Evolutionary conservation across 2,888 invertebrate species (phyloP).

Genomic region (Sycophila texana): DNA sequence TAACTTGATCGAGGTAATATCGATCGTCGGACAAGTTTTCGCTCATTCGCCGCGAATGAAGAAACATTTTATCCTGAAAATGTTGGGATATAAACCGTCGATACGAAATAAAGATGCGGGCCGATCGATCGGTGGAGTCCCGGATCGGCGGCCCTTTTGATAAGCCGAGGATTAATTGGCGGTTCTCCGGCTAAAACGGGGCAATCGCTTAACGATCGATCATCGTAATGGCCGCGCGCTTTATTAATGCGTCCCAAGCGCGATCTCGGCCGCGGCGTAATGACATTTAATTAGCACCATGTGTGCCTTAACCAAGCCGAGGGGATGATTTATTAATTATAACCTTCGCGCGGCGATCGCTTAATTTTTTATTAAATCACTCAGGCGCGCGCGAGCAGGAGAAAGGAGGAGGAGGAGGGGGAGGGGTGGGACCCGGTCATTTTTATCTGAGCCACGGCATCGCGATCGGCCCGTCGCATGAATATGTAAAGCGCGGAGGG

Average conservation of each 20-base stretch:
- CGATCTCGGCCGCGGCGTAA: constrained; percentile 26
- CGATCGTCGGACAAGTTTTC: too few species aligned
- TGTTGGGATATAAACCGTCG: not conserved
- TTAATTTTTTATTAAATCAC: constrained; percentile 53
- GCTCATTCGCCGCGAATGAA: constrained; percentile 22
- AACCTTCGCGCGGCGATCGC: constrained; percentile 16
- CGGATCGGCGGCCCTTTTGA: constrained; percentile 40
- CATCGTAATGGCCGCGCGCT: constrained; percentile 33
- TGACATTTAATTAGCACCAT: constrained; percentile 58
- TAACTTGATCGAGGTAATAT: too few species aligned
- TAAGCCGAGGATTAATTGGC: constrained; percentile 56
- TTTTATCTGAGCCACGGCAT: constrained; percentile 22
- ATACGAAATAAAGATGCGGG: not conserved
- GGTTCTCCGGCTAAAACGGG: constrained; percentile 46
- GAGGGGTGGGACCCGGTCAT: constrained; percentile 4
- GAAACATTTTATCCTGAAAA: constrained; percentile 44
- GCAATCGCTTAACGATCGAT: constrained; percentile 55
- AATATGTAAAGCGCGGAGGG: constrained; percentile 36
- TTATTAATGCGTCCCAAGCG: too few species aligned
- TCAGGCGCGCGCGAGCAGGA: not conserved
- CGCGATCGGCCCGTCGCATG: constrained; percentile 15
- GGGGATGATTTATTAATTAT: constrained; percentile 51
- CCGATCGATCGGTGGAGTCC: not conserved
- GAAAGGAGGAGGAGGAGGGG: not conserved
- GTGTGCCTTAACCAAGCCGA: constrained; percentile 31